Evolutionary conservation across 1,140 invertebrate species (phyloP).

Genomic region (Conus ventricosus): DNA sequence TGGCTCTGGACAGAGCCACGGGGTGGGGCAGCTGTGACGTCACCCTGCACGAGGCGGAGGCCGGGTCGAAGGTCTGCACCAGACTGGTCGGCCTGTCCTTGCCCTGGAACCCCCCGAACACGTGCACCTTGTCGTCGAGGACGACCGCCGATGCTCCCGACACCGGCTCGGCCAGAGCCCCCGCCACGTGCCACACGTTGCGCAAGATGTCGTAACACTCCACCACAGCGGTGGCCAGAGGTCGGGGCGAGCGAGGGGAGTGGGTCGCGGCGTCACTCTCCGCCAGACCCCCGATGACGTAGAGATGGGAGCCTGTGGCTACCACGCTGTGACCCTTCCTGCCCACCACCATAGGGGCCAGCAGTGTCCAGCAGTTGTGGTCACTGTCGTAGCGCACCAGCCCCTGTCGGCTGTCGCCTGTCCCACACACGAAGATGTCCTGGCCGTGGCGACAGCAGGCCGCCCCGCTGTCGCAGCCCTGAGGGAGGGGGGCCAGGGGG

Average conservation of each 20-base stretch:
- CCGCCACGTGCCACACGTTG: conserved; percentile 50
- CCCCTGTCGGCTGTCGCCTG: conserved; percentile 47
- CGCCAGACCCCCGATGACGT: conserved; percentile 53
- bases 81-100: conserved; percentile 44
- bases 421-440: conserved; percentile 57
- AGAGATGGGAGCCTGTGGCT: conserved; percentile 46
- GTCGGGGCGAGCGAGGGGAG: neutral
- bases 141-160: conserved; percentile 50
- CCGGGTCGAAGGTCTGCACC: conserved; percentile 58
- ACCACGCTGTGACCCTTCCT: conserved; percentile 55
- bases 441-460: conserved; percentile 55
- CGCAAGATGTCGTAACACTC: conserved; percentile 52
- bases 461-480: conserved; percentile 55
- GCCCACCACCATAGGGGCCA: conserved; percentile 53
- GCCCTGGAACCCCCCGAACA: conserved; percentile 53
- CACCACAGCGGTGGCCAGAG: conserved; percentile 45
- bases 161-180: conserved; percentile 50
- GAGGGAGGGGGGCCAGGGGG: conserved; percentile 47
- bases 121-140: conserved; percentile 48
- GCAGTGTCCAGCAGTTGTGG: conserved; percentile 49
- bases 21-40: conserved; percentile 39
- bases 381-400: conserved; percentile 47
- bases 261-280: conserved; percentile 36
- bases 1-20: conserved; percentile 32
- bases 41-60: conserved; percentile 26